Evolutionary conservation across 2,888 invertebrate species (phyloP).

Genomic region (Parnassius glacialis): DNA sequence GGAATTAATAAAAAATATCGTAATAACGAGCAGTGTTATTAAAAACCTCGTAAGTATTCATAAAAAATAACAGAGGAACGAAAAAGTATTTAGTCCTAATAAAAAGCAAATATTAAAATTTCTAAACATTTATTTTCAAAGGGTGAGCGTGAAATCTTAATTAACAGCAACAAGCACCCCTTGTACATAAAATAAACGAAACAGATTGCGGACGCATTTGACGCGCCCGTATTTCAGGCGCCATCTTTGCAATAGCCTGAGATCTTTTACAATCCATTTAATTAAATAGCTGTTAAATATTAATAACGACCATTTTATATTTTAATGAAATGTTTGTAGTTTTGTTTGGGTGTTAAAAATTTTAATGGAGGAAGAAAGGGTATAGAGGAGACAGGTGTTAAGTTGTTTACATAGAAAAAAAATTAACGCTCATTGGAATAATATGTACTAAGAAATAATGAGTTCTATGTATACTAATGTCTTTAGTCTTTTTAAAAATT

Average conservation of each 20-base stretch:
- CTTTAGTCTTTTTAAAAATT: too few species aligned
- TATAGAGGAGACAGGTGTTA: too few species aligned
- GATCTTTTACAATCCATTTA: constrained; percentile 16
- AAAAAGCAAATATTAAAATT: not conserved
- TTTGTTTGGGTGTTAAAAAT: not conserved
- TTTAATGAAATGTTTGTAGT: constrained; percentile 1
- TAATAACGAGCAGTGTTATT: too few species aligned
- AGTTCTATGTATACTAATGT: too few species aligned
- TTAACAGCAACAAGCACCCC: constrained; percentile 11
- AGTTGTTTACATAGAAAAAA: too few species aligned
- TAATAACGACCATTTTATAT: constrained; percentile 10
- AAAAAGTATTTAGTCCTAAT: not conserved
- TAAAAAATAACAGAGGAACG: not conserved
- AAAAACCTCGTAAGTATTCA: not conserved
- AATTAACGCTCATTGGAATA: too few species aligned
- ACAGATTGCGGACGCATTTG: constrained; percentile 14
- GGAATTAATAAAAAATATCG: too few species aligned
- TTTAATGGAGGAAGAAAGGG: not conserved
- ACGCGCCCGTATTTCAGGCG: constrained; percentile 7
- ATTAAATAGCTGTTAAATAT: constrained; percentile 17
- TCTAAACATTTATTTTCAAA: constrained; percentile 3
- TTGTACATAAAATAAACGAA: constrained; percentile 11
- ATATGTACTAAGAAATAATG: too few species aligned
- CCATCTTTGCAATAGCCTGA: constrained; percentile 11
- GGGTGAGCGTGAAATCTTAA: constrained; percentile 6